Percentiles rank a stretch among this genome's conserved stretches.
Evolutionary conservation across 1,140 invertebrate genomes (phyloP).

Genomic region (Fopius arisanus): DNA sequence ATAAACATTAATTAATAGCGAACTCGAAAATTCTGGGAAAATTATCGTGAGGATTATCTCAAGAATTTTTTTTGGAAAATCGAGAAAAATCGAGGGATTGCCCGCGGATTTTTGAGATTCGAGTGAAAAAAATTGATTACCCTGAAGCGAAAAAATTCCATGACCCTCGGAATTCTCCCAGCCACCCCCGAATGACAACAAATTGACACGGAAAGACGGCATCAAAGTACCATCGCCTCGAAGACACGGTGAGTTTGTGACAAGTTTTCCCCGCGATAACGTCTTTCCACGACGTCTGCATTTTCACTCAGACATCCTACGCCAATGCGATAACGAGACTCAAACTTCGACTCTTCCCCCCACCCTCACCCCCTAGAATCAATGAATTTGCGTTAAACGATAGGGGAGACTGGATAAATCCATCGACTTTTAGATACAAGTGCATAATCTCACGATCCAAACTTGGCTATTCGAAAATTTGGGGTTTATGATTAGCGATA

Average conservation of each 20-base stretch:
- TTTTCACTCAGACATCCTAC: conserved; percentile 28
- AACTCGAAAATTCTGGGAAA: too few relatives aligned
- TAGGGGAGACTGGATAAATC: conserved; percentile 3
- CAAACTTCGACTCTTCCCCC: conserved; percentile 28
- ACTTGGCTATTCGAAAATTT: background rate
- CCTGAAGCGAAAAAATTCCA: too few relatives aligned
- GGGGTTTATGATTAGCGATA: background rate
- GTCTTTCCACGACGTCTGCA: conserved; percentile 28
- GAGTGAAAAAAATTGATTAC: too few relatives aligned
- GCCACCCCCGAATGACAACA: background rate
- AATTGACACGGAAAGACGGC: conserved; percentile 4
- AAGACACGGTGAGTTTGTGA: conserved; percentile 25
- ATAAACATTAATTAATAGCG: too few relatives aligned
- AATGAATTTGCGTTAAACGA: conserved; percentile 17
- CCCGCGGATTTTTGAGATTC: too few relatives aligned
- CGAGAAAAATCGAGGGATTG: too few relatives aligned
- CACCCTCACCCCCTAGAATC: conserved; percentile 29
- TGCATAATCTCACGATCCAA: background rate
- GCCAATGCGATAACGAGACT: conserved; percentile 14
- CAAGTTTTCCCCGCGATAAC: conserved; percentile 19
- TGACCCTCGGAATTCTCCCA: background rate
- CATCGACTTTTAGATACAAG: conserved; percentile 8
- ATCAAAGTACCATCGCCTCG: conserved; percentile 20
- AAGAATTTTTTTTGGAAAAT: too few relatives aligned
- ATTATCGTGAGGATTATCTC: too few relatives aligned